These are phyloP conservation scores for Epinotia ramella DNA, from an alignment of 2,888 invertebrate species.

Conservation along the genomic window DNA sequence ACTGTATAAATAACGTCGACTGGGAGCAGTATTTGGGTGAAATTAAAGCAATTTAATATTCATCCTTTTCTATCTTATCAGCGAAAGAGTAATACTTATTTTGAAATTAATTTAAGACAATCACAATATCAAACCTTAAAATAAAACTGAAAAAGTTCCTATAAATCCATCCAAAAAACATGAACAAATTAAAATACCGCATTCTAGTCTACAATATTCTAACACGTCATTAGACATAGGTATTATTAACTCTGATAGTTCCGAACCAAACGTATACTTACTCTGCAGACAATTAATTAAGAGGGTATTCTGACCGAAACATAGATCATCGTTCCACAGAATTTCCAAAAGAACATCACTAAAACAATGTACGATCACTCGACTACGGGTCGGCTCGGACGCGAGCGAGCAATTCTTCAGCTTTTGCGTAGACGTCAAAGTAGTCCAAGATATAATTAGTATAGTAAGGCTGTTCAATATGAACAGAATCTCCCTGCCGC, in stretches of 20 bases:
- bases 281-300: constrained; percentile 14
- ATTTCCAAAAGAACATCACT: constrained; percentile 43
- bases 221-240: constrained; percentile 40
- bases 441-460: not conserved
- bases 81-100: constrained; percentile 59
- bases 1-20: not conserved
- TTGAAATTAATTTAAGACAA: constrained; percentile 63
- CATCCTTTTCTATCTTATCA: constrained; percentile 63
- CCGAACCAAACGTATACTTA: constrained; percentile 15
- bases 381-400: constrained; percentile 17
- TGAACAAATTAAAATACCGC: constrained; percentile 22
- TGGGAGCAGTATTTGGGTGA: not conserved
- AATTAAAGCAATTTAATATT: constrained; percentile 44
- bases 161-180: constrained; percentile 32
- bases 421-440: not conserved
- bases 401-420: constrained; percentile 5
- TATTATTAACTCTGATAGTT: constrained; percentile 25
- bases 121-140: constrained; percentile 76
- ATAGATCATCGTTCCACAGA: constrained; percentile 13
- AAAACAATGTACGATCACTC: constrained; percentile 38
- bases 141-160: constrained; percentile 54
- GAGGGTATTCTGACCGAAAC: not conserved
- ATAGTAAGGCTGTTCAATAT: not conserved
- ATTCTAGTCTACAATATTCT: constrained; percentile 37
- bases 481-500: not conserved